phyloP scores from a whole-genome alignment of 1,140 invertebrate species.

The Drosophila willistoni region DNA sequence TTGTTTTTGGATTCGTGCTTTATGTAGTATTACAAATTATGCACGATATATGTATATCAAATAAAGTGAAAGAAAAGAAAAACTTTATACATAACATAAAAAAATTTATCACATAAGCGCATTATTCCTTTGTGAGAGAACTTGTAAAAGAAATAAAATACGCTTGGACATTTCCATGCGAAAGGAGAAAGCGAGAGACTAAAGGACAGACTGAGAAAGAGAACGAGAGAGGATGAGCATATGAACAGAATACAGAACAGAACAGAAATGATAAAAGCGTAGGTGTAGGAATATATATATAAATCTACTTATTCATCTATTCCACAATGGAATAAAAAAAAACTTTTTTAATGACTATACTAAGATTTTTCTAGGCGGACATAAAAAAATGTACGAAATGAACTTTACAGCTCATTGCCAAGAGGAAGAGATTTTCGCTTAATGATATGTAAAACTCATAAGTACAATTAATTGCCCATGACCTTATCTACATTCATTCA shows the following conservation, averaged over 20 bases:
- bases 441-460: background rate
- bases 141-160: slow-evolving; percentile 44
- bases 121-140: slow-evolving; percentile 42
- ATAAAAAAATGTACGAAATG: slow-evolving; percentile 33
- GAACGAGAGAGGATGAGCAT: background rate
- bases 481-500: background rate
- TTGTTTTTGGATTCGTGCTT: slow-evolving; percentile 23
- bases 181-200: too few species aligned
- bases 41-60: background rate
- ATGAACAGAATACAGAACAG: background rate
- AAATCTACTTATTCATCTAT: slow-evolving; percentile 28
- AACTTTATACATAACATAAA: slow-evolving; percentile 60
- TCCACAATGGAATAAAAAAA: slow-evolving; percentile 36
- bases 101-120: slow-evolving; percentile 54
- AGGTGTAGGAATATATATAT: slow-evolving; percentile 25
- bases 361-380: slow-evolving; percentile 22
- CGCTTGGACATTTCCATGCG: slow-evolving; percentile 26
- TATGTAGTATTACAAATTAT: slow-evolving; percentile 60
- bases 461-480: slow-evolving; percentile 4
- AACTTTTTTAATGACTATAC: slow-evolving; percentile 35
- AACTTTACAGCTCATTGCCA: background rate
- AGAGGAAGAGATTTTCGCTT: background rate
- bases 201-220: background rate
- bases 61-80: slow-evolving; percentile 23
- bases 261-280: background rate